Conservation (phyloP, 2,113 vertebrate species). For the Gymnobelideus leadbeateri region DNA sequence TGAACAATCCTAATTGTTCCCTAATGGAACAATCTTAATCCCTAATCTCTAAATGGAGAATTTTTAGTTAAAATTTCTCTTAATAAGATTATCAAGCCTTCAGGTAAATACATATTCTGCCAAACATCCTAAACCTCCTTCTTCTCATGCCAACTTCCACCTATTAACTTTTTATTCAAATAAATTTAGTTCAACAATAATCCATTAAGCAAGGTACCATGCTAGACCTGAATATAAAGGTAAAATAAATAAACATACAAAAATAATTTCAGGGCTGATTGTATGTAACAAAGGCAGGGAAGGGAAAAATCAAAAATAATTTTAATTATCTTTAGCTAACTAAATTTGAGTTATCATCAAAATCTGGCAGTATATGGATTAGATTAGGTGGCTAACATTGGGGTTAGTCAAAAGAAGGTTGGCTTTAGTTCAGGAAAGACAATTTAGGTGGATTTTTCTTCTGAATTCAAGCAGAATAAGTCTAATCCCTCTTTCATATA, state of each 20-base stretch:
- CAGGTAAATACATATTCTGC: background rate
- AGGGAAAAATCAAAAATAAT: background rate
- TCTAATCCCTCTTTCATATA: background rate
- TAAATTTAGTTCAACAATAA: background rate
- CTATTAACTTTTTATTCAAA: background rate
- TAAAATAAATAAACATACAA: background rate
- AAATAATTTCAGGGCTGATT: background rate
- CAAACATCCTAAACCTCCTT: background rate
- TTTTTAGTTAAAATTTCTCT: background rate
- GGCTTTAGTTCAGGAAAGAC: background rate
- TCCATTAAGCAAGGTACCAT: background rate
- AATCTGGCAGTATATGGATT: background rate
- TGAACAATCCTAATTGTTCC: background rate
- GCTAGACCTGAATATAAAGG: background rate
- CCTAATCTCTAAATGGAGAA: background rate
- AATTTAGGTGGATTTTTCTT: background rate
- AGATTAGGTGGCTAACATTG: background rate
- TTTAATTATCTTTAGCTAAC: background rate
- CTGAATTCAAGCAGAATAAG: background rate
- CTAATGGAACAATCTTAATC: too few relatives aligned
- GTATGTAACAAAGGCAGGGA: background rate
- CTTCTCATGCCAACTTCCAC: background rate
- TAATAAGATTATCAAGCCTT: background rate
- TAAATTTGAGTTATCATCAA: background rate
- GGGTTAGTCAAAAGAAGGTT: background rate